Base-by-base conservation (phyloP, 2,888 invertebrate genomes). In the Cheilosia grossa region DNA sequence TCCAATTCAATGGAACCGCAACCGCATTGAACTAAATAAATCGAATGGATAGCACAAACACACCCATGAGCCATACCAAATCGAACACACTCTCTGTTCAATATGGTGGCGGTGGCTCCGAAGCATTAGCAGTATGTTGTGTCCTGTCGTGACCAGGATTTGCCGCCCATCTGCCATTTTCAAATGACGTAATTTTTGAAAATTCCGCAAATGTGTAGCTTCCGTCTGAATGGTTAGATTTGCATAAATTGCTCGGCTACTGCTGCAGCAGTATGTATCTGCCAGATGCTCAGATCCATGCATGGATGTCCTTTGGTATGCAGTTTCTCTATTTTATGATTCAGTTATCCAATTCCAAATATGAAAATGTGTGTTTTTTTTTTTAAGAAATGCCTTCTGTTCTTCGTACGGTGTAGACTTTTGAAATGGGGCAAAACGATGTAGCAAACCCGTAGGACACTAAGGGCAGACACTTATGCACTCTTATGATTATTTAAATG, bases 191-290 rank as follows among this genome's bases (percentile, higher is more conserved):
- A 79, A 70, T 79, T 79, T 79, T 79, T 74, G 74, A 70, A 74
- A 75, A 79, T 79, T 83, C 69, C 79, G 70, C 79, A 83, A 83
- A 83, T 83, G 69, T 83, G 83, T 83, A 79, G 79, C 70, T 79
- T 83, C 79, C 83, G 70, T 66, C 66, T 70, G 74, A 83, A 83
- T 83, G 64, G 79, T 66, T 70, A 83, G 74, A 83, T 83, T 83
- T 83, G 79, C 83, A 83, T 83, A 79, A 83, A 83, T 79, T 83
- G 47, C 67, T 27, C 37, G 51, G 54, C 72, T 56, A 63, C 73
- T 56, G 56, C 54, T 51, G 73, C 73, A 59, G 69, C 58, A 58
- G 63, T 64, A 47, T 27, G 30, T 30, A 30, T 30, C 7, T 9
- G 30, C 64, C 83, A 83, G 83, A 83, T 83, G 83, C 75, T 83